A percentile compares a stretch with the other conserved stretches of the same genome.
These are phyloP conservation scores for Heptranchias perlo DNA, from an alignment of 2,113 vertebrate species.

Conservation along the genomic window DNA sequence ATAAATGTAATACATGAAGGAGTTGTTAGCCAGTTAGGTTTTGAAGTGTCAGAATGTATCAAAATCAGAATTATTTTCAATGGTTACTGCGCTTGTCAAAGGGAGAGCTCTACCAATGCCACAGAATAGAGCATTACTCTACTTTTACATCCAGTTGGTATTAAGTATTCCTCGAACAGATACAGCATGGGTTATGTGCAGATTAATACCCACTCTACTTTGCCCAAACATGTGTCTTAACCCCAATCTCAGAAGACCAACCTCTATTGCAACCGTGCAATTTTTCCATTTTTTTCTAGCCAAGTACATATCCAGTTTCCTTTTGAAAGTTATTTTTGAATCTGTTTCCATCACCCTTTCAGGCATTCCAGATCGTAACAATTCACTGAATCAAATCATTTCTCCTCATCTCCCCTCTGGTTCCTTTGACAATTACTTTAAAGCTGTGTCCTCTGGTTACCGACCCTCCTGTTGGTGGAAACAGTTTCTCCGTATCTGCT, in stretches of 20 bases:
- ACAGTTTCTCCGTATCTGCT: too few species aligned
- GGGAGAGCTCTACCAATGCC: neutral
- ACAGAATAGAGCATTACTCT: neutral
- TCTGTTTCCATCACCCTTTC: neutral
- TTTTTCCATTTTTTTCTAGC: too few species aligned
- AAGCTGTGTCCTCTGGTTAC: neutral
- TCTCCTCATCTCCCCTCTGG: neutral
- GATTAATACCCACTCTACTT: neutral
- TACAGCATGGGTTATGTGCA: neutral
- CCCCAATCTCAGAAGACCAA: neutral
- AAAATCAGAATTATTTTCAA: neutral
- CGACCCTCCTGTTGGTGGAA: neutral
- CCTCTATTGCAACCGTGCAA: neutral
- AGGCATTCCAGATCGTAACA: too few species aligned
- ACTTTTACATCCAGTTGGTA: neutral
- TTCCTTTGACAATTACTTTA: neutral
- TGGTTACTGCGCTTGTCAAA: neutral
- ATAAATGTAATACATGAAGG: neutral
- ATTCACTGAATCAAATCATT: too few species aligned
- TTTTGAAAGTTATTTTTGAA: neutral
- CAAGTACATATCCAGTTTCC: too few species aligned
- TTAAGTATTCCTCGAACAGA: neutral
- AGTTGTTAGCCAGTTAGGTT: neutral
- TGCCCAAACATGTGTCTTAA: neutral
- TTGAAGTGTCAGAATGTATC: neutral